These are phyloP conservation scores for Pollachius pollachius DNA, from an alignment of 2,113 vertebrate genomes.

Conservation along the genomic window DNA sequence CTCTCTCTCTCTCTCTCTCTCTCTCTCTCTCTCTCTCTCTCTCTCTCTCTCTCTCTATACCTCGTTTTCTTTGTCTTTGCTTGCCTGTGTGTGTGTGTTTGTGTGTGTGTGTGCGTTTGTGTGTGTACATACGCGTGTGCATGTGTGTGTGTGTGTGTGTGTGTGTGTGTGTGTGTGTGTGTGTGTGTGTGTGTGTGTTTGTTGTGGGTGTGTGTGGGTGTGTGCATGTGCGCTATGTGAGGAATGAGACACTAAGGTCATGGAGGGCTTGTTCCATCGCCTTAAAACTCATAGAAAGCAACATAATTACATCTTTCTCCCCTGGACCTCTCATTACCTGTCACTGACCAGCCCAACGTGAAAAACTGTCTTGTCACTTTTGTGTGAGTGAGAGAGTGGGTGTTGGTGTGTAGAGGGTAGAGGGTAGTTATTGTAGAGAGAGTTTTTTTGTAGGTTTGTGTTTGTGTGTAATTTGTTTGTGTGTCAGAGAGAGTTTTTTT, in stretches of 20 bases:
- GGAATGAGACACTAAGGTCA: constrained; percentile 35
- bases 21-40: too few relatives aligned
- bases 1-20: too few relatives aligned
- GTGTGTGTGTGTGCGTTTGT: constrained; percentile 10
- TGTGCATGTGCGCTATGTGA: constrained; percentile 9
- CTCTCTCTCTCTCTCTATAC: too few relatives aligned
- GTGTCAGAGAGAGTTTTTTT: too few relatives aligned
- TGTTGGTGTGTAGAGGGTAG: too few relatives aligned
- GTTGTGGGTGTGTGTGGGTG: neutral
- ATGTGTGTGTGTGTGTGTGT: too few relatives aligned
- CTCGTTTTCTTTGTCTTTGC: too few relatives aligned
- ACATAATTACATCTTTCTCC: constrained; percentile 37
- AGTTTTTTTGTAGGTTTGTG: neutral
- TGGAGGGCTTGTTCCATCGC: constrained; percentile 16
- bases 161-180: neutral
- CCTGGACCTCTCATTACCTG: constrained; percentile 35
- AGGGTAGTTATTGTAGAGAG: too few relatives aligned
- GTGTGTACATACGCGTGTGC: constrained; percentile 1
- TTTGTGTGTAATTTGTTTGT: neutral
- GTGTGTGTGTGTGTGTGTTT: neutral
- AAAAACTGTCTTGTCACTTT: constrained; percentile 25
- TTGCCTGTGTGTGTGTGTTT: neutral
- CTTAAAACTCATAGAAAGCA: constrained; percentile 29
- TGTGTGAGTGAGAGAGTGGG: constrained; percentile 4
- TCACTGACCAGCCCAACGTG: constrained; percentile 28